A percentile compares a stretch with the other conserved stretches of the same genome.
Evolutionary conservation across 2,888 invertebrate species (phyloP).

Genomic region (Choreutis nemorana): DNA sequence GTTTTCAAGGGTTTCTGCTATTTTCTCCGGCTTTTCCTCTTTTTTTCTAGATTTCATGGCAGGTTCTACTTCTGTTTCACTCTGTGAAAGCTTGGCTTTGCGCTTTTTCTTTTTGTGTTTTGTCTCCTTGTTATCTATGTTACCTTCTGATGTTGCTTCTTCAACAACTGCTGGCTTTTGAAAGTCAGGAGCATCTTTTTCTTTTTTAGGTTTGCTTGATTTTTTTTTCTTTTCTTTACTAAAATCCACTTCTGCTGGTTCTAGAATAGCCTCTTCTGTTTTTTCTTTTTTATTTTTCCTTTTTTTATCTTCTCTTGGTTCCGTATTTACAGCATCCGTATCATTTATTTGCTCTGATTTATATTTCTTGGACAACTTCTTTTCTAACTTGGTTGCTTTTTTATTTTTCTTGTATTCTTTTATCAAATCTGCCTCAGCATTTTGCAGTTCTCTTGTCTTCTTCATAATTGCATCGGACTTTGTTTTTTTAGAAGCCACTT

Average conservation of each 20-base stretch:
- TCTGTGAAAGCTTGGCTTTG: conserved; percentile 10
- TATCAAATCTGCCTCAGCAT: conserved; percentile 11
- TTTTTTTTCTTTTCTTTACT: too few relatives aligned
- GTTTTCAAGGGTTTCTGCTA: conserved; percentile 37
- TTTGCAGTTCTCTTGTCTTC: conserved; percentile 12
- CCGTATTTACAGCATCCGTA: conserved; percentile 11
- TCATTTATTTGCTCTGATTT: conserved; percentile 23
- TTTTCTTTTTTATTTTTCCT: conserved; percentile 15
- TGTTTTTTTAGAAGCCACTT: conserved; percentile 31
- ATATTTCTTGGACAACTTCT: conserved; percentile 14
- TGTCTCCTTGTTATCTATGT: conserved; percentile 10
- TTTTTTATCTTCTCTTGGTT: conserved; percentile 11
- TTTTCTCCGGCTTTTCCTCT: conserved; percentile 27
- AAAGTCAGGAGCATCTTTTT: not conserved
- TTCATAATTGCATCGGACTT: conserved; percentile 26
- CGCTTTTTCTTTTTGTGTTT: conserved; percentile 31
- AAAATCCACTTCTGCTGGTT: too few relatives aligned
- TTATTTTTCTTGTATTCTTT: conserved; percentile 12
- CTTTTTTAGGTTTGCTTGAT: not conserved
- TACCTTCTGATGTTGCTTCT: conserved; percentile 7
- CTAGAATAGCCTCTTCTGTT: conserved; percentile 10
- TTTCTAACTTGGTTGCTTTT: conserved; percentile 7
- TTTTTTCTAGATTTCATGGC: conserved; percentile 24
- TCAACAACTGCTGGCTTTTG: conserved; percentile 16
- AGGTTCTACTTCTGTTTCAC: conserved; percentile 24